Evolutionary conservation across 2,888 invertebrate genomes (phyloP), one percentile per base, ranked within the genome.

Genomic region (Willowsia nigromaculata): DNA sequence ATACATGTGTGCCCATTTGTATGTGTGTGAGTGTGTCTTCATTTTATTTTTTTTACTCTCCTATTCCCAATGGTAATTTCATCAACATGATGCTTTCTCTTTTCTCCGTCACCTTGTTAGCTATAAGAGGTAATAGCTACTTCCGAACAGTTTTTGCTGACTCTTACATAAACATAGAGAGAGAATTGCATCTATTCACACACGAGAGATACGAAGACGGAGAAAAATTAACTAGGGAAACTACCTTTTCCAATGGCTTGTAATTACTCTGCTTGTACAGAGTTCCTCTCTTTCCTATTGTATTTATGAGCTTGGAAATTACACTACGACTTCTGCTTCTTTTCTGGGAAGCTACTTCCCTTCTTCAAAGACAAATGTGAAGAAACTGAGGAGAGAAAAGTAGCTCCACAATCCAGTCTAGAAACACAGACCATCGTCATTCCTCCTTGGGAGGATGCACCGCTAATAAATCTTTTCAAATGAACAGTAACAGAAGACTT

Each of bases 11-110:
- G 47, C n/a, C n/a, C n/a, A n/a, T n/a, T n/a, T n/a, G n/a, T n/a
- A n/a, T 43, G 56, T 11, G 33, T 30, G 30, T 62, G 62, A 4
- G 11, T 33, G 62, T 27, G 7, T n/a, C n/a, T n/a, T n/a, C n/a
- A n/a, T n/a, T n/a, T n/a, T 74, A 18, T 47, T 13, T 74, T 15
- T 5, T 37, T 37, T 68, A 7, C n/a, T 25, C 50, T 81, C n/a
- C 33, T 33, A 81, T 37, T 88, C 88, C 83, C 88, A 37, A 33
- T 88, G 88, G 88, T 78, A 88, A 88, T 88, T 88, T 78, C 82
- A 88, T 76, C 78, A 68, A 78, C 83, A 78, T 83, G 71, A 71
- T 87, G 68, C 33, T 56, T 74, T 56, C n/a, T 71, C 47, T 74
- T 74, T 40, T 53, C 30, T 15, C 78, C 68, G 80, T 86, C 86